Evolutionary conservation across 2,888 invertebrate genomes (phyloP).

Genomic region (Chrysolina americana): DNA sequence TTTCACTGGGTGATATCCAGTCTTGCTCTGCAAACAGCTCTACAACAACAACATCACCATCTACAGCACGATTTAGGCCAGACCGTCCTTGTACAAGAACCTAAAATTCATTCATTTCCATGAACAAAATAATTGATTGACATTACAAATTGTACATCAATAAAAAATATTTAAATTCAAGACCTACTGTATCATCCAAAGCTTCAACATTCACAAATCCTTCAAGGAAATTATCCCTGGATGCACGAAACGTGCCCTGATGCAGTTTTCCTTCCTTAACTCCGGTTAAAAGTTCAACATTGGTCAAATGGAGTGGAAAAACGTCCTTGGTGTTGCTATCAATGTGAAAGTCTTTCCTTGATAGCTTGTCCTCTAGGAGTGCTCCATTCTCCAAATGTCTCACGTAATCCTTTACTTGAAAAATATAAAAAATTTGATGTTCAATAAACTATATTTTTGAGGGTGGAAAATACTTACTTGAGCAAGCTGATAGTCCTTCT

Average conservation of each 20-base stretch:
- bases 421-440: neutral
- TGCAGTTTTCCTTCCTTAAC: slow-evolving; percentile 82
- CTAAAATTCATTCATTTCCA: slow-evolving; percentile 66
- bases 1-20: slow-evolving; percentile 93
- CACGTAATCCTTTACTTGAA: slow-evolving; percentile 83
- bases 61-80: slow-evolving; percentile 92
- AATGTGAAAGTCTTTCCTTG: slow-evolving; percentile 77
- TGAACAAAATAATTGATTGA: no score
- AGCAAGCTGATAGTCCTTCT: slow-evolving; percentile 80
- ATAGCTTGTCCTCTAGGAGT: slow-evolving; percentile 86
- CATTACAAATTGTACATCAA: no score
- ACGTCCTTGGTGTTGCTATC: slow-evolving; percentile 77
- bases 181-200: slow-evolving; percentile 84
- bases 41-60: slow-evolving; percentile 94
- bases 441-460: neutral
- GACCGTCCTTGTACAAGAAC: slow-evolving; percentile 88
- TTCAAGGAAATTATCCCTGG: slow-evolving; percentile 94
- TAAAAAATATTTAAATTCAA: no score
- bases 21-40: slow-evolving; percentile 89
- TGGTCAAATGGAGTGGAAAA: slow-evolving; percentile 89
- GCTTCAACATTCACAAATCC: slow-evolving; percentile 88
- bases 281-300: slow-evolving; percentile 83
- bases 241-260: slow-evolving; percentile 89
- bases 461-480: slow-evolving; percentile 73
- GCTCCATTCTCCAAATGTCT: slow-evolving; percentile 77